Evolutionary conservation across 1,140 invertebrate genomes (phyloP), one percentile per base, ranked within the genome.

Genomic region (Trichonephila inaurata): DNA sequence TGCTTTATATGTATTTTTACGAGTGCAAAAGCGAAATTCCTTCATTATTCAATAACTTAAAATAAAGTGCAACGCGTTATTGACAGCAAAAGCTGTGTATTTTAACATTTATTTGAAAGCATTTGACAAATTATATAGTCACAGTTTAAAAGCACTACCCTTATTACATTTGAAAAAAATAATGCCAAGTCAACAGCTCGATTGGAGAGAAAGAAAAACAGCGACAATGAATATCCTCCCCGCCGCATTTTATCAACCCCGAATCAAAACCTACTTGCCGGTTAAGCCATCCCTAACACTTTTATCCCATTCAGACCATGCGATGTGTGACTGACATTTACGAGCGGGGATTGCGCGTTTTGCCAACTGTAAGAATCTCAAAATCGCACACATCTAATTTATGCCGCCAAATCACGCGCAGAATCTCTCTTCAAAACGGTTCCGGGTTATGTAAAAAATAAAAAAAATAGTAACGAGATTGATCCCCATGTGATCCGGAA

Each of bases 381-480:
- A 69, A 69, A 69, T 69, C 66, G 66, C 66, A 8, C 66, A 8
- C 66, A 69, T 69, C 8, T 69, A 69, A 69, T 69, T 69, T 28
- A 69, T 24, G 66, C 14, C 66, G 21, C n/a, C 66, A 28, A 69
- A 69, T 69, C 66, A 69, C 66, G 66, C 66, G 24, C n/a, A 69
- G n/a, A n/a, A 69, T 10, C 51, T 51, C 51, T 51, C 51, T 51
- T 51, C 7, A 51, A 51, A 51, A 14, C 66, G 21, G 66, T 69
- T 69, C 66, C 66, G 66, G 66, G 66, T 24, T 69, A 24, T n/a
- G n/a, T n/a, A n/a, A n/a, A n/a, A n/a, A n/a, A n/a, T 69, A 69
- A 69, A 69, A 69, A 69, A 10, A 4, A 7, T 69, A 24, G 14
- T 24, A 28, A 28, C 24, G 66, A n/a, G 66, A 69, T 28, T 69